Conservation (phyloP, 2,797 vertebrate species). For the Rhabdomys pumilio region DNA sequence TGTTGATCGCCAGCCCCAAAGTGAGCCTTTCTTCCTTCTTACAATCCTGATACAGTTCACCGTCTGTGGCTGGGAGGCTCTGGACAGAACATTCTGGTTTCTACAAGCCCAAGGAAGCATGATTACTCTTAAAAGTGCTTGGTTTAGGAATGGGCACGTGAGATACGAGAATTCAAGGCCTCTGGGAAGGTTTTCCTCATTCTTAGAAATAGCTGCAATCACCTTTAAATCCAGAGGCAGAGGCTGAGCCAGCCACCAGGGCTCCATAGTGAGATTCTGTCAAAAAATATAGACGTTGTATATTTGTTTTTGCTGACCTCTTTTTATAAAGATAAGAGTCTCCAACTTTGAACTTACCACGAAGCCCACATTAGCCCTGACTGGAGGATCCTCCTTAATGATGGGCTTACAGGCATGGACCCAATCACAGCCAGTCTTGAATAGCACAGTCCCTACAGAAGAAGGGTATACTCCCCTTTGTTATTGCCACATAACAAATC, state of each 20-base stretch:
- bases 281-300: neutral
- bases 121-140: neutral
- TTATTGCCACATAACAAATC: neutral
- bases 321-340: neutral
- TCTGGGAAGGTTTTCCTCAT: neutral
- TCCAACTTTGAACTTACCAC: neutral
- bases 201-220: neutral
- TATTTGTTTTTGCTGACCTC: neutral
- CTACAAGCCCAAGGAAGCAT: neutral
- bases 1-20: neutral
- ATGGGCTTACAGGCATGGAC: neutral
- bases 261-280: neutral
- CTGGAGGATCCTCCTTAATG: no score
- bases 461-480: neutral
- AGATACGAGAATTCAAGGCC: neutral
- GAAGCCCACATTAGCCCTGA: neutral
- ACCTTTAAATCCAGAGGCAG: neutral
- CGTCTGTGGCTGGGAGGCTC: neutral
- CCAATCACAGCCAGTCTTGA: neutral
- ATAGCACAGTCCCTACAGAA: neutral
- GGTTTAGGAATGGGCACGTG: neutral
- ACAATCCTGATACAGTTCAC: fast-evolving
- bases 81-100: fast-evolving
- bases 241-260: neutral
- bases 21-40: neutral